phyloP scores from a whole-genome alignment of 2,113 vertebrate species.

The Ameiurus melas region DNA sequence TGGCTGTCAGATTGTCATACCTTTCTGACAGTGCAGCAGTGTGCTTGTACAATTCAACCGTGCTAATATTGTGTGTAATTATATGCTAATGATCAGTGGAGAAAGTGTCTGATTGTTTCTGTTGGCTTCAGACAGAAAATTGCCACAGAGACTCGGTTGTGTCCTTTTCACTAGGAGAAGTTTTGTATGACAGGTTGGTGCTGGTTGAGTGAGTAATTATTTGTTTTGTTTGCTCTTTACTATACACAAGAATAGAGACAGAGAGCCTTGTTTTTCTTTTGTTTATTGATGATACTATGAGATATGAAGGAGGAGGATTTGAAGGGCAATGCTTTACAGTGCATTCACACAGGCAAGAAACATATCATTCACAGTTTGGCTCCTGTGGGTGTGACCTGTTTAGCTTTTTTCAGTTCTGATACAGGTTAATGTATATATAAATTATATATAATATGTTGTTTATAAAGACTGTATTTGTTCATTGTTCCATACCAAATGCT shows the following conservation, averaged over 20 bases:
- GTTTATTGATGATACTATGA: not conserved
- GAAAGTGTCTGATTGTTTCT: slow-evolving; percentile 18
- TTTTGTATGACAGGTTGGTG: slow-evolving; percentile 22
- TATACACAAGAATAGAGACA: not conserved
- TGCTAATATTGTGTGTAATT: slow-evolving; percentile 17
- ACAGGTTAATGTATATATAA: not conserved
- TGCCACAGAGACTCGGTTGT: slow-evolving; percentile 37
- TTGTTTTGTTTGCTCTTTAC: slow-evolving; percentile 16
- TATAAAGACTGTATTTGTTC: not conserved
- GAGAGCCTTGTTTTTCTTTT: not conserved
- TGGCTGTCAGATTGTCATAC: not conserved
- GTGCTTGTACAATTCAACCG: not conserved
- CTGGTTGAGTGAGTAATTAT: slow-evolving; percentile 24
- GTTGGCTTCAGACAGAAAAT: slow-evolving; percentile 5
- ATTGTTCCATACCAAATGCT: not conserved
- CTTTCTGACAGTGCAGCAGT: not conserved
- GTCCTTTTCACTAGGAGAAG: slow-evolving; percentile 15
- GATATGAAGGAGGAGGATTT: not conserved
- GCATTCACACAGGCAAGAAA: not conserved
- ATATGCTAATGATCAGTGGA: slow-evolving; percentile 24
- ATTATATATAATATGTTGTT: not conserved
- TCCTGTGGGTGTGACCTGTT: not conserved
- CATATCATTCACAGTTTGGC: not conserved
- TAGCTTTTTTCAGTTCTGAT: not conserved
- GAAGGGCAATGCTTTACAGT: not conserved